Evolutionary conservation across 2,888 invertebrate genomes (phyloP).

Genomic region (Fragum whitleyi): DNA sequence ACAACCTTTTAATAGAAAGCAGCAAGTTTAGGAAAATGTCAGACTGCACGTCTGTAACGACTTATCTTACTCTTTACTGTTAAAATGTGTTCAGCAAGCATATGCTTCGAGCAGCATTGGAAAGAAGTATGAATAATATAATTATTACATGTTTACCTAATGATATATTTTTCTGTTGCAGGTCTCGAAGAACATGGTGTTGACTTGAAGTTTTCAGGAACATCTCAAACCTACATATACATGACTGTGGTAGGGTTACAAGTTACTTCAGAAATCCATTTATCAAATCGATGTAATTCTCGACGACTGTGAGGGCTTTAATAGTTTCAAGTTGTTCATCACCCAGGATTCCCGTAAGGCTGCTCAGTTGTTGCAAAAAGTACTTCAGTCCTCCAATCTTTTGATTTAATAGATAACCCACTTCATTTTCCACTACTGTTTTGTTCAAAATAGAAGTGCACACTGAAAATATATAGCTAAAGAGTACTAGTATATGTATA

Average conservation of each 20-base stretch:
- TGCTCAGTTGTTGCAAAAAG: background rate
- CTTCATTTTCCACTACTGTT: background rate
- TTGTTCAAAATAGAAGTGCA: background rate
- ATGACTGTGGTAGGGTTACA: background rate
- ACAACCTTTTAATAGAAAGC: no score
- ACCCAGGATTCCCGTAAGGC: background rate
- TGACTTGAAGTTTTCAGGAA: slow-evolving; percentile 5
- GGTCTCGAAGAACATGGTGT: background rate
- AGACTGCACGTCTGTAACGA: no score
- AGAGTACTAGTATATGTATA: no score
- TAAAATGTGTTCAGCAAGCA: no score
- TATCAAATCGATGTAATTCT: background rate
- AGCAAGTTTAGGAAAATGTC: no score
- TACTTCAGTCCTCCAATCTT: background rate
- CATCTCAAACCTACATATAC: background rate
- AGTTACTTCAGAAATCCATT: background rate
- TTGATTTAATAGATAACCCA: background rate
- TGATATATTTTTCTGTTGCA: background rate
- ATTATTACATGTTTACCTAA: no score
- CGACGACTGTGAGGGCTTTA: background rate
- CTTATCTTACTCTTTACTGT: no score
- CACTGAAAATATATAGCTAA: background rate
- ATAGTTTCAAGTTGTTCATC: background rate
- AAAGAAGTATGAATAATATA: no score
- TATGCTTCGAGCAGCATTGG: no score